Base-by-base conservation (phyloP, 2,888 invertebrate species). In the Eurois occulta region DNA sequence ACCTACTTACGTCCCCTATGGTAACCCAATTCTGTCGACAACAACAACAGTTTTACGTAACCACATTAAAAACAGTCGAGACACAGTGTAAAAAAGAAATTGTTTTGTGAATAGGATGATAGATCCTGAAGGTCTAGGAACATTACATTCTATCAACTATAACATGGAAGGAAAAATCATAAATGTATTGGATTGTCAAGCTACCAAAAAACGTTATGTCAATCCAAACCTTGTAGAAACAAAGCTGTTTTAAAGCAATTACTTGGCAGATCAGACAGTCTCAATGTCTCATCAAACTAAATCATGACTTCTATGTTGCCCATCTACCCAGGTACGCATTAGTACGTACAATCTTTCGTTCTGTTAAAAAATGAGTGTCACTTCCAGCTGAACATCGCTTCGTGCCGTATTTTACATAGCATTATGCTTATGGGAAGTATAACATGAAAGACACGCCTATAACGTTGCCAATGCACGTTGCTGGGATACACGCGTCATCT, bases 1-100 rank as follows among this genome's bases (percentile, higher is more conserved):
- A 84, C 85, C 83, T 66, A 84, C 71, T 81, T 77, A 72, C 81
- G 52, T 21, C 60, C 70, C 84, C 68, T 35, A 43, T 84, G 48
- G n/a, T 77, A 74, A 83, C 84, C 73, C 13, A 77, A 77, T 81
- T 83, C 77, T 68, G 77, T 72, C 71, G 28, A 21, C 64, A 48
- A 48, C 64, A 58, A 46, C 48, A 73, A 8, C 21, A 72, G 58
- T 38, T 84, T 80, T 72, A 84, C 72, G 73, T 77, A 84, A 84
- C 62, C 28, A 10, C 18, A 35, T 79, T 58, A 55, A 70, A 69
- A 77, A 46, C 75, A 35, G 69, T 43, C 21, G 32, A 38, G 18
- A 73, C 58, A 32, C 16, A 28, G 24, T n/a, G 28, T n/a, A 73
- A 52, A 32, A 24, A 16, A n/a, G n/a, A 32, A 6, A n/a, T 4